phyloP scores from a whole-genome alignment of 2,797 vertebrate genomes.

The Vultur gryphus region DNA sequence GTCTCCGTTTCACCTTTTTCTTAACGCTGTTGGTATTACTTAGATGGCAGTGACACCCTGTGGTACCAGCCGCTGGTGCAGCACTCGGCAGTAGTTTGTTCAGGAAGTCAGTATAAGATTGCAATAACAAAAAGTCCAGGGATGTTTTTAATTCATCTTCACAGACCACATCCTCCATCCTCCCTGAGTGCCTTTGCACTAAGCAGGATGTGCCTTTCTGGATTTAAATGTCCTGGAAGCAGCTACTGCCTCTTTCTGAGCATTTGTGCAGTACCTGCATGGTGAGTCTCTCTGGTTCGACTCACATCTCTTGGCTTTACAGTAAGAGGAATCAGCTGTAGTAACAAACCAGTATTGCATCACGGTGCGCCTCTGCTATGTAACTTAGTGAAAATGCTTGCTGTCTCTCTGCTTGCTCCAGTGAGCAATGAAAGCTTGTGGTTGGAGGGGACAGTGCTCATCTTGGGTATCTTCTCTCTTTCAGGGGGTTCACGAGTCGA shows the following conservation, averaged over 20 bases:
- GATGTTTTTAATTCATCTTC: background rate
- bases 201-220: background rate
- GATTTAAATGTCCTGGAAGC: background rate
- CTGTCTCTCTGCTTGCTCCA: background rate
- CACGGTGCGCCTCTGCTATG: background rate
- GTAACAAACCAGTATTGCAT: background rate
- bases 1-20: background rate
- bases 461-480: background rate
- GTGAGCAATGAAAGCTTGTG: background rate
- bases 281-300: background rate
- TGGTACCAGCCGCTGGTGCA: background rate
- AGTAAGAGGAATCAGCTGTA: background rate
- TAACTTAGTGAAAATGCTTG: background rate
- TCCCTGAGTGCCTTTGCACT: background rate
- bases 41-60: constrained; percentile 18
- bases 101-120: background rate
- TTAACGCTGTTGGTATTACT: background rate
- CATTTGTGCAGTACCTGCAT: background rate
- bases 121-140: background rate
- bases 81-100: accelerated
- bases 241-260: background rate
- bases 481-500: constrained; percentile 92
- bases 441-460: background rate
- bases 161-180: background rate
- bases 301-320: background rate